Percentiles rank a stretch among this genome's conserved stretches.
Evolutionary conservation across 2,113 vertebrate species (phyloP).

Genomic region (Chaetodon trifascialis): DNA sequence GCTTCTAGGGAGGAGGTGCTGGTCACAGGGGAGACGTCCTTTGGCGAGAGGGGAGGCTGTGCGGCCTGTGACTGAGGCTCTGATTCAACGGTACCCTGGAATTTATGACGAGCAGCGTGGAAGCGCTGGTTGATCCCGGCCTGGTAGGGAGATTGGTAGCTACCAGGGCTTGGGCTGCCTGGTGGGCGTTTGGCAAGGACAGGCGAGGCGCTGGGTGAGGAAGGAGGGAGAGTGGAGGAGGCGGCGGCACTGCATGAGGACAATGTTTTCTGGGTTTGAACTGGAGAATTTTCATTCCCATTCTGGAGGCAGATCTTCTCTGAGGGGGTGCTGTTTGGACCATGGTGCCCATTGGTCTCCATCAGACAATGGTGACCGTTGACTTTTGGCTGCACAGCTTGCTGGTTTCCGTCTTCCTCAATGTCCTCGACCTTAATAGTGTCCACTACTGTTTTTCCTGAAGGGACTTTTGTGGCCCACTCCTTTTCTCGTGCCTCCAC

Average conservation of each 20-base stretch:
- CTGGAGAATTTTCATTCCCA: slow-evolving; percentile 48
- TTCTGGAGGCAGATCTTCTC: slow-evolving; percentile 68
- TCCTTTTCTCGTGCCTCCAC: slow-evolving; percentile 43
- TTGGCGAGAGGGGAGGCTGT: slow-evolving; percentile 70
- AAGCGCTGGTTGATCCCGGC: slow-evolving; percentile 97
- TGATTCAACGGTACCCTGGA: slow-evolving; percentile 88
- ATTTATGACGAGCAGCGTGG: slow-evolving; percentile 95
- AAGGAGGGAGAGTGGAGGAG: slow-evolving; percentile 79
- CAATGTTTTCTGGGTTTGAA: slow-evolving; percentile 1
- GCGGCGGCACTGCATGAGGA: too few relatives aligned
- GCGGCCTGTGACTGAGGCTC: slow-evolving; percentile 60
- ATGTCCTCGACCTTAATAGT: slow-evolving; percentile 65
- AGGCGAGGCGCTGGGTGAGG: slow-evolving; percentile 89
- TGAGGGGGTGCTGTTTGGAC: not conserved
- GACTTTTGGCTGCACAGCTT: slow-evolving; percentile 73
- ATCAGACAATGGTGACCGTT: slow-evolving; percentile 83
- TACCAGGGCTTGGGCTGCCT: slow-evolving; percentile 60
- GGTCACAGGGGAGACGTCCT: slow-evolving; percentile 81
- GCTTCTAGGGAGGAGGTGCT: slow-evolving; percentile 83
- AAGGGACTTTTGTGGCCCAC: slow-evolving; percentile 56
- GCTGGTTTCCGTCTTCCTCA: slow-evolving; percentile 63
- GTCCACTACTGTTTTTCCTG: slow-evolving; percentile 31
- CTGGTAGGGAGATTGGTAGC: slow-evolving; percentile 94
- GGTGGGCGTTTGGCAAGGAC: slow-evolving; percentile 82
- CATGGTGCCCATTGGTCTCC: slow-evolving; percentile 61